Conservation (phyloP, 2,113 vertebrate genomes). For the Aramus guarauna region DNA sequence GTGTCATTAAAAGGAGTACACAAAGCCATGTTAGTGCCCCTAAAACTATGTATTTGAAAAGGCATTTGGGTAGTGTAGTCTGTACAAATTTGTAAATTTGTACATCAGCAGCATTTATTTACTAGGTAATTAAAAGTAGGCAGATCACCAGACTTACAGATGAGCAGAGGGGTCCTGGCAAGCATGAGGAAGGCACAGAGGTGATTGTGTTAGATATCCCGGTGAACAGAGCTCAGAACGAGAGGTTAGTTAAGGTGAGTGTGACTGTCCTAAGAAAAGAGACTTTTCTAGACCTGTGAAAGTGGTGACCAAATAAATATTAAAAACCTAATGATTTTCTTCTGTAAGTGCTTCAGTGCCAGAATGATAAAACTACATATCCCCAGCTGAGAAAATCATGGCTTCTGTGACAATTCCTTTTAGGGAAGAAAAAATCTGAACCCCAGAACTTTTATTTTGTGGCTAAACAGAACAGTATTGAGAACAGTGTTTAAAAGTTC, state of each 20-base stretch:
- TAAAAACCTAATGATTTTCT: background rate
- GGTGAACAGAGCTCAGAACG: background rate
- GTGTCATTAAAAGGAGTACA: background rate
- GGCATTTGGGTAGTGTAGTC: background rate
- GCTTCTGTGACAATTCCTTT: background rate
- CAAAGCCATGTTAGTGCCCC: background rate
- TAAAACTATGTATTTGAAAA: background rate
- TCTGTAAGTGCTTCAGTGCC: background rate
- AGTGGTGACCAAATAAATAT: background rate
- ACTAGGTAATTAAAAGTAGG: background rate
- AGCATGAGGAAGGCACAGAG: background rate
- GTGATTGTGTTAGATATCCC: background rate
- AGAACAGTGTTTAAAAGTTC: background rate
- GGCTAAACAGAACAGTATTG: background rate
- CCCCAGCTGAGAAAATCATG: background rate
- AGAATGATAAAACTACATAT: background rate
- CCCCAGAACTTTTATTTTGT: background rate
- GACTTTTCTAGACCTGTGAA: background rate
- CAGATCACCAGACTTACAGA: background rate
- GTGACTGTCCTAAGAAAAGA: background rate
- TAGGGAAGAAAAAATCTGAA: background rate
- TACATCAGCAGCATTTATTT: background rate
- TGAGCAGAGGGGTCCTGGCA: background rate
- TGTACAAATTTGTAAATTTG: background rate
- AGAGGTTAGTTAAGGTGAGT: background rate